phyloP scores from a whole-genome alignment of 2,888 invertebrate species.

The Chrysina gloriosa region DNA sequence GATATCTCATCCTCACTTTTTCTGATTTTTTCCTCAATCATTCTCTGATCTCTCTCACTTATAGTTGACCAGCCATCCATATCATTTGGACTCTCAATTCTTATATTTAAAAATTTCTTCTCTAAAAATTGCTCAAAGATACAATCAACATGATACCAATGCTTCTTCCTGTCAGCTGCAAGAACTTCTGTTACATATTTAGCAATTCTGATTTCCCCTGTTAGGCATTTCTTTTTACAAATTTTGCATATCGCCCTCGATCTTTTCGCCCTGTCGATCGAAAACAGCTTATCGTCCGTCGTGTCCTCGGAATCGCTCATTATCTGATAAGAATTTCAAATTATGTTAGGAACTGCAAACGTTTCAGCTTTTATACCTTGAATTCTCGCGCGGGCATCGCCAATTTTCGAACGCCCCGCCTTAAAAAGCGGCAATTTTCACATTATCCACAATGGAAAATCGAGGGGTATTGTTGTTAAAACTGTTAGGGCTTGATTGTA shows the following conservation, averaged over 20 bases:
- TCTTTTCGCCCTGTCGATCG: constrained; percentile 82
- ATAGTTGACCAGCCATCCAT: constrained; percentile 81
- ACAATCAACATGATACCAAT: constrained; percentile 85
- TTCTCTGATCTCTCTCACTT: constrained; percentile 74
- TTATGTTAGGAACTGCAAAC: no score
- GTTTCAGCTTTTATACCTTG: no score
- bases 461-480: no score
- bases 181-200: constrained; percentile 84
- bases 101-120: constrained; percentile 84
- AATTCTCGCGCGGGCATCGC: no score
- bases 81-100: constrained; percentile 82
- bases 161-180: constrained; percentile 81
- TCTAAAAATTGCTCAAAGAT: constrained; percentile 82
- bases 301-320: background rate
- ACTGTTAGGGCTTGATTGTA: no score
- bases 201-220: constrained; percentile 79
- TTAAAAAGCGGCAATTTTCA: no score
- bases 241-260: constrained; percentile 87
- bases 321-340: no score
- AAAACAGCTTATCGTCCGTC: constrained; percentile 70
- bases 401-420: no score
- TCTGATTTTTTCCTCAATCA: constrained; percentile 73
- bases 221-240: constrained; percentile 83
- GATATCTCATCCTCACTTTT: constrained; percentile 70
- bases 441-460: no score